Conservation (phyloP, 2,888 invertebrate species). For the Brassicogethes aeneus region DNA sequence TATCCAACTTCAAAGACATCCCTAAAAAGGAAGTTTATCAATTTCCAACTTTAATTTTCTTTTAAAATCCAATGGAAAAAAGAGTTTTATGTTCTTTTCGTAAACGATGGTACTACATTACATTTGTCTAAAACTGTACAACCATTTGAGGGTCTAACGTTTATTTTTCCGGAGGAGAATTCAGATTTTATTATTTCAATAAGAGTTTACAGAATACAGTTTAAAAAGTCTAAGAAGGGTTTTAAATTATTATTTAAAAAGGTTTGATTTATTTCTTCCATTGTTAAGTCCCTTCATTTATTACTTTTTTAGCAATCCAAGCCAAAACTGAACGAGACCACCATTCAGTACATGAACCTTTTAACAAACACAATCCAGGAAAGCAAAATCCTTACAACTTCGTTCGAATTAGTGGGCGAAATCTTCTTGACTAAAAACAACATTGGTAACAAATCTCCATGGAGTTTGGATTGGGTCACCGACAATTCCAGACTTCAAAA, state of each 20-base stretch:
- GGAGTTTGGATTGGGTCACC: not conserved
- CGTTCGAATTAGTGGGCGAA: constrained; percentile 19
- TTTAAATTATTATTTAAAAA: not conserved
- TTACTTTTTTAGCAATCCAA: no score
- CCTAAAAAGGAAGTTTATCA: not conserved
- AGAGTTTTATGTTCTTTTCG: constrained; percentile 35
- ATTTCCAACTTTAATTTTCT: constrained; percentile 23
- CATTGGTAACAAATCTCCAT: constrained; percentile 8
- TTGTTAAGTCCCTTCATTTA: no score
- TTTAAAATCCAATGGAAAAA: constrained; percentile 11
- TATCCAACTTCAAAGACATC: not conserved
- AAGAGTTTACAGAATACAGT: not conserved
- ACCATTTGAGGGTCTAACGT: constrained; percentile 14
- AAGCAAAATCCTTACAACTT: constrained; percentile 17
- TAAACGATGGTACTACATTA: constrained; percentile 27
- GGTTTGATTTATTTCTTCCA: not conserved
- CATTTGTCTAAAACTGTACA: constrained; percentile 24
- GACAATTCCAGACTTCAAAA: constrained; percentile 7
- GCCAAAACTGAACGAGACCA: no score
- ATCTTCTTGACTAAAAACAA: constrained; percentile 14
- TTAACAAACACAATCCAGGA: no score
- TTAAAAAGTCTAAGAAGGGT: not conserved
- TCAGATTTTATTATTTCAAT: not conserved
- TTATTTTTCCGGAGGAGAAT: not conserved
- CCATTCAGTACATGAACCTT: no score